Percentiles rank a stretch among this genome's conserved stretches.
phyloP scores from a whole-genome alignment of 2,797 vertebrate species.

The Coracias cyanogaster region DNA sequence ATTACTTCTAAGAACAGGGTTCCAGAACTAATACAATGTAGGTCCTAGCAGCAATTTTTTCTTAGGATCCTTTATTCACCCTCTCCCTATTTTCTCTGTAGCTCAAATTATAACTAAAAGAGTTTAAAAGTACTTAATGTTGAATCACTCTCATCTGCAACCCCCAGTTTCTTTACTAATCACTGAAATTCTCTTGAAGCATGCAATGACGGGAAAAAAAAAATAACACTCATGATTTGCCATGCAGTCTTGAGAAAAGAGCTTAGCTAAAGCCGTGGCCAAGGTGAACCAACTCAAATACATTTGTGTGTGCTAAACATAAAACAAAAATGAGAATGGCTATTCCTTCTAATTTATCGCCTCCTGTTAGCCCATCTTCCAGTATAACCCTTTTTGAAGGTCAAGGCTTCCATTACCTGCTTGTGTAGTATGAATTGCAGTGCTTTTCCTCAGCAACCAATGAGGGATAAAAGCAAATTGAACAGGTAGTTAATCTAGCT shows the following conservation, averaged over 20 bases:
- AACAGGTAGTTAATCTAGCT: not conserved
- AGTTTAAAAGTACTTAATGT: not conserved
- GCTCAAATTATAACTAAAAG: not conserved
- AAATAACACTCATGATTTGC: not conserved
- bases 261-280: not conserved
- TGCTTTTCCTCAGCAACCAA: not conserved
- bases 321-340: not conserved
- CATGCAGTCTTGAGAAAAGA: not conserved
- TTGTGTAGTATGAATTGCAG: not conserved
- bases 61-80: not conserved
- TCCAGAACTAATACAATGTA: not conserved
- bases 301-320: not conserved
- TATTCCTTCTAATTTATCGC: not conserved
- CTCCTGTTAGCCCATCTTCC: not conserved
- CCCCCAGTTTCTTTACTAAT: not conserved
- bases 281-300: not conserved
- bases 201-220: not conserved
- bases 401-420: not conserved
- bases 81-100: not conserved
- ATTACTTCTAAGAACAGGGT: not conserved
- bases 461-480: not conserved
- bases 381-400: not conserved
- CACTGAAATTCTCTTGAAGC: not conserved
- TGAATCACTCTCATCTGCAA: not conserved
- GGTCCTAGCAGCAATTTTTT: not conserved